Evolutionary conservation across 2,797 vertebrate genomes (phyloP).

Genomic region (Sebastes cheni): DNA sequence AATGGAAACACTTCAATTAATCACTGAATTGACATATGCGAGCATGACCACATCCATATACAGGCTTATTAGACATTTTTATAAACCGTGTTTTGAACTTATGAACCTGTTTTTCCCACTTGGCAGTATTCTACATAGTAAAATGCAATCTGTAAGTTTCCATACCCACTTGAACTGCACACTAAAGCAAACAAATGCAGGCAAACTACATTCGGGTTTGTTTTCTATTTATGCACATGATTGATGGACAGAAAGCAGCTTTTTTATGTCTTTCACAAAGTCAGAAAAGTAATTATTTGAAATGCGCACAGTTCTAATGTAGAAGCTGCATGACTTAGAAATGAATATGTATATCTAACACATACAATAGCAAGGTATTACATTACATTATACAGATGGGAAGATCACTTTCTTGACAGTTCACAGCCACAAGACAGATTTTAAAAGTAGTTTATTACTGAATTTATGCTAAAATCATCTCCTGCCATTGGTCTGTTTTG

Average conservation of each 20-base stretch:
- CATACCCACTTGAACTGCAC: neutral
- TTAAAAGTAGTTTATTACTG: neutral
- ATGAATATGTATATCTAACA: too few species aligned
- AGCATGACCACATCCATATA: neutral
- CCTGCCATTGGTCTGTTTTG: neutral
- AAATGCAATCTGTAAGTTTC: neutral
- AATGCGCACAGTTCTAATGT: too few species aligned
- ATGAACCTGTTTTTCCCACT: neutral
- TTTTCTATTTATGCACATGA: neutral
- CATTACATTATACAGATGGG: too few species aligned
- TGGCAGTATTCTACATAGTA: neutral
- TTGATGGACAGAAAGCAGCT: neutral
- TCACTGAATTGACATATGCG: neutral
- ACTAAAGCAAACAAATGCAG: neutral
- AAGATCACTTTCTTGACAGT: neutral
- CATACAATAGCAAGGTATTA: accelerated
- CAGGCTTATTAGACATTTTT: neutral
- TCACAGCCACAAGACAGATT: neutral
- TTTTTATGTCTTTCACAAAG: too few species aligned
- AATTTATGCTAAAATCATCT: neutral
- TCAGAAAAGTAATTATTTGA: too few species aligned
- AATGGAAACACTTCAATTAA: neutral
- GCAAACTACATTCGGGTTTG: neutral
- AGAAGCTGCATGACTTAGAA: too few species aligned
- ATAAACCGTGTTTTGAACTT: neutral